phyloP scores from a whole-genome alignment of 2,888 invertebrate genomes.

The Rhagonycha fulva region DNA sequence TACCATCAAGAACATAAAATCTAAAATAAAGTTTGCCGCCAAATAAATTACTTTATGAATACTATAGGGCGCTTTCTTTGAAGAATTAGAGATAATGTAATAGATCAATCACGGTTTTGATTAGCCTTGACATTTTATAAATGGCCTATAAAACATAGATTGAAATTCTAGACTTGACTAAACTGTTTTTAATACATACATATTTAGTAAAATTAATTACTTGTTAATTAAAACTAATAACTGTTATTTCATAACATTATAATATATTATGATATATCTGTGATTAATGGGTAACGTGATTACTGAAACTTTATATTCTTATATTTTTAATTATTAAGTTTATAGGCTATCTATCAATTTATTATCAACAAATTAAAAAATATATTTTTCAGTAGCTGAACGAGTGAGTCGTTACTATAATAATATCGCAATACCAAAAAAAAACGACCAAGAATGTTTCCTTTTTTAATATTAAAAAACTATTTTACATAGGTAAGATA shows the following conservation, averaged over 20 bases:
- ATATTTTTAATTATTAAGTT: background rate
- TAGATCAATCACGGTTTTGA: background rate
- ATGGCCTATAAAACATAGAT: background rate
- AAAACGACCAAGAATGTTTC: background rate
- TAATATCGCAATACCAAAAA: background rate
- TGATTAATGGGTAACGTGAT: background rate
- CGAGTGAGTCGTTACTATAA: background rate
- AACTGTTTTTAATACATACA: background rate
- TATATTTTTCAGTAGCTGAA: background rate
- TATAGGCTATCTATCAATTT: background rate
- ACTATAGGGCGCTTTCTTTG: background rate
- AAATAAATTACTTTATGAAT: constrained; percentile 1
- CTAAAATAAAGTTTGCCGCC: background rate
- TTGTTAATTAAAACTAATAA: background rate
- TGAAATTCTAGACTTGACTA: background rate
- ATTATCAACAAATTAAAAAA: background rate
- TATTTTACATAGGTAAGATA: background rate
- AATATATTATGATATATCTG: background rate
- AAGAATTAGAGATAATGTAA: constrained; percentile 2
- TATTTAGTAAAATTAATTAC: background rate
- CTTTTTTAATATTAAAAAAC: background rate
- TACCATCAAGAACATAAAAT: background rate
- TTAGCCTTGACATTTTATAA: background rate
- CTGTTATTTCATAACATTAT: background rate
- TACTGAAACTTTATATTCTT: background rate